Evolutionary conservation across 2,888 invertebrate species (phyloP), one percentile per base, ranked within the genome.

Genomic region (Leptopilina drosophilae): DNA sequence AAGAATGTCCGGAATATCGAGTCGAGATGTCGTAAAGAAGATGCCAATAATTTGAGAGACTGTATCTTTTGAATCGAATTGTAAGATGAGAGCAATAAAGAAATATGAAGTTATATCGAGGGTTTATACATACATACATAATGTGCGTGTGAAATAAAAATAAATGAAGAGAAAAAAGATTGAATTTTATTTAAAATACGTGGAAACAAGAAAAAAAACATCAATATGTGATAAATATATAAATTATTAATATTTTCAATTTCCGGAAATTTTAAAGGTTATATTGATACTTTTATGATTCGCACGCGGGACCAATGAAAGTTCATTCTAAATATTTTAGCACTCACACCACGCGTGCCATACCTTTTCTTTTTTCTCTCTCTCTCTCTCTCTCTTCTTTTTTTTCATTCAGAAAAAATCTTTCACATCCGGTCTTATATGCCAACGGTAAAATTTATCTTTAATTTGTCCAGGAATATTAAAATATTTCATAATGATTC

Each of bases 31-130:
- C 85, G 82, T 80, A 84, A 84, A 84, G 75, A 65, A 82, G 80
- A 84, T 82, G 82, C 82, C 86, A 83, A 86, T 85, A 85, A 88
- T 82, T 85, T 83, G 82, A 14, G 69, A 49, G 20, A 42, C 42
- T 53, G 20, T 53, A 79, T 75, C 76, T 75, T 73, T 69, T 76
- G 76, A 8, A 67, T 64, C 78, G 73, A 73, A 73, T 56, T 56
- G 56, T 56, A 33, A 56, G 56, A 73, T 56, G 73, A 56, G 33
- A 56, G 33, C 73, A 73, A 56, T 73, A 73, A 73, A 73, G 26
- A 8, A 6, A 73, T 20, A 67, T 46, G 15, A 65, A 65, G 12
- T 42, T 42, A 42, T 42, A 42, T 33, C 33, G 8, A 42, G 11
- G 66, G 42, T 49, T 49, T 9, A 42, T 66, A 15, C 15, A 20